phyloP scores from a whole-genome alignment of 2,888 invertebrate genomes.

The Drosophila suboccidentalis region DNA sequence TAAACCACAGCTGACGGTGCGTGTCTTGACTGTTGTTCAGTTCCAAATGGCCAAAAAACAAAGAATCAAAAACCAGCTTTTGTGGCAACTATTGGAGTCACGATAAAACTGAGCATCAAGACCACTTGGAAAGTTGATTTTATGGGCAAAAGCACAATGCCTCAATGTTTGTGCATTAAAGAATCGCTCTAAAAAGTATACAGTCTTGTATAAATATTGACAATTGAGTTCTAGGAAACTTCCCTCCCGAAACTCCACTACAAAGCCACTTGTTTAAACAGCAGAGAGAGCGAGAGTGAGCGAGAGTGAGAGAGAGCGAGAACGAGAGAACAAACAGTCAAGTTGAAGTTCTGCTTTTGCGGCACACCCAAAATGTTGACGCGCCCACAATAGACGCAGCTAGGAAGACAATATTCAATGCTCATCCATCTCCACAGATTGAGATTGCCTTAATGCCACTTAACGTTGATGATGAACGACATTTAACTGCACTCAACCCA shows the following conservation, averaged over 20 bases:
- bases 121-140: conserved; percentile 30
- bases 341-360: conserved; percentile 19
- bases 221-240: conserved; percentile 68
- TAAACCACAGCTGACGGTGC: conserved; percentile 48
- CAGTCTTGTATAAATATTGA: conserved; percentile 70
- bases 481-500: conserved; percentile 38
- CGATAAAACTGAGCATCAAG: conserved; percentile 5
- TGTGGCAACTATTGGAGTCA: conserved; percentile 15
- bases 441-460: conserved; percentile 76
- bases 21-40: conserved; percentile 21
- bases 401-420: conserved; percentile 39
- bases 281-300: conserved; percentile 2
- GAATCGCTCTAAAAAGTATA: conserved; percentile 49
- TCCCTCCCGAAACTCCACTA: not conserved
- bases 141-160: conserved; percentile 23
- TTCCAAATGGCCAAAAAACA: conserved; percentile 9
- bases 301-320: no score
- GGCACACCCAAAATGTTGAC: conserved; percentile 47
- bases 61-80: conserved; percentile 19
- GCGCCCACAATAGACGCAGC: conserved; percentile 8
- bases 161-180: conserved; percentile 72
- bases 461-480: conserved; percentile 68
- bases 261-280: conserved; percentile 41
- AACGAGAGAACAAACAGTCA: conserved; percentile 11
- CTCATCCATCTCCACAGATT: conserved; percentile 39